A percentile compares a stretch with the other conserved stretches of the same genome.
These are phyloP conservation scores for Coregonus ussuriensis DNA, from an alignment of 2,797 vertebrate genomes.

Conservation along the genomic window DNA sequence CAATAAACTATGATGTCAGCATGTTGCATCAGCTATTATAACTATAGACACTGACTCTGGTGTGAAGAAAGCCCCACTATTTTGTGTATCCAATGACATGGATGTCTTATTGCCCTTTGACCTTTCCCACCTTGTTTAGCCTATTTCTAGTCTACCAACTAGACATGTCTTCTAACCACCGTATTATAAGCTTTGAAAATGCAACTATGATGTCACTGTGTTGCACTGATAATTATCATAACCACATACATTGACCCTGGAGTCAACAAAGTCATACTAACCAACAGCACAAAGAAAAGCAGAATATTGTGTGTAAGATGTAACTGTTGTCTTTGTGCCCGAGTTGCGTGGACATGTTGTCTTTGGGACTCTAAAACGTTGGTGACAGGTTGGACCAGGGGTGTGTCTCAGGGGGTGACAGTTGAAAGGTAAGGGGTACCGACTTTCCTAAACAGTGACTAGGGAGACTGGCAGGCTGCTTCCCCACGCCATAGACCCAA, in stretches of 20 bases:
- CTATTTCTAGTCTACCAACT: conserved; percentile 13
- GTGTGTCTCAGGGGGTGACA: conserved; percentile 64
- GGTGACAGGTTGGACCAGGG: conserved; percentile 53
- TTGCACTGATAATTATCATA: not conserved
- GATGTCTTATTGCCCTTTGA: not conserved
- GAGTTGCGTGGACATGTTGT: conserved; percentile 22
- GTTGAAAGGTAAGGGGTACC: conserved; percentile 63
- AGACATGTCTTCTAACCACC: not conserved
- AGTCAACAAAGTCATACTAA: not conserved
- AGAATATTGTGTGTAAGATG: not conserved
- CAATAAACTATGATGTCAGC: conserved; percentile 30
- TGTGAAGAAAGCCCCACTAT: not conserved
- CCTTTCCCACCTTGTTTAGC: not conserved
- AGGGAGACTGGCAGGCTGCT: conserved; percentile 52
- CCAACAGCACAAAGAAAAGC: conserved; percentile 8
- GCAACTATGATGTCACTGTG: conserved; percentile 25
- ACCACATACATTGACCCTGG: conserved; percentile 5
- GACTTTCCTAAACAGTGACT: conserved; percentile 39
- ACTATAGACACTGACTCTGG: conserved; percentile 7
- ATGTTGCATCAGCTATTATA: not conserved
- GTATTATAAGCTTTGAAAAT: conserved; percentile 23
- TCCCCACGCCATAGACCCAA: conserved; percentile 40
- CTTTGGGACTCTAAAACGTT: conserved; percentile 33
- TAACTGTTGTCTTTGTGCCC: conserved; percentile 40
- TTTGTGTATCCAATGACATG: not conserved